Evolutionary conservation across 1,140 invertebrate genomes (phyloP).

Genomic region (Euglossa dilemma): DNA sequence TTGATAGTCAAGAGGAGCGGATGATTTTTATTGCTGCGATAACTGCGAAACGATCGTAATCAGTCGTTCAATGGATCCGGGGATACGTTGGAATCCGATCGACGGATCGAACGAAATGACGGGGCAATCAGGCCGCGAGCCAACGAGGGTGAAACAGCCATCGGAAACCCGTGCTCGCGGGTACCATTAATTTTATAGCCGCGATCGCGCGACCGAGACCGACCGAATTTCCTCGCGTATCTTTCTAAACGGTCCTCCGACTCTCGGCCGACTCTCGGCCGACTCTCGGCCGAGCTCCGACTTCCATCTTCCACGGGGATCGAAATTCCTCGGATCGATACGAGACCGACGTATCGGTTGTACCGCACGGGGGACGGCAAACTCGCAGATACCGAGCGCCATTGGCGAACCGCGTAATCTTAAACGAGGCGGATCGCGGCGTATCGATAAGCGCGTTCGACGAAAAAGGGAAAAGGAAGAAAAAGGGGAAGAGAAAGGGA

Average conservation of each 20-base stretch:
- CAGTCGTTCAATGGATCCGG: conserved; percentile 51
- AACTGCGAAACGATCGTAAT: conserved; percentile 64
- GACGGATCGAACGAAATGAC: conserved; percentile 41
- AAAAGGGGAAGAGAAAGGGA: too few species aligned
- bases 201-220: conserved; percentile 74
- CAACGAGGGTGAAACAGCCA: conserved; percentile 45
- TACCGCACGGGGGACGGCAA: not conserved
- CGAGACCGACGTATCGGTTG: too few species aligned
- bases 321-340: too few species aligned
- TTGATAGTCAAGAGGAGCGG: conserved; percentile 59
- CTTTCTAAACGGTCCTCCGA: not conserved
- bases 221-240: conserved; percentile 80
- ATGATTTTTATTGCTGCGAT: conserved; percentile 59
- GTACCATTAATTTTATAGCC: conserved; percentile 34
- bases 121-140: conserved; percentile 43
- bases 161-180: conserved; percentile 32
- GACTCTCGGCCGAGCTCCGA: too few species aligned
- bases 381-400: not conserved
- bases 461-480: too few species aligned
- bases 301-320: too few species aligned
- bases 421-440: not conserved
- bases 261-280: too few species aligned
- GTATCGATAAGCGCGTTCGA: conserved; percentile 8
- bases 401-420: conserved; percentile 1
- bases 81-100: conserved; percentile 16